Evolutionary conservation across 1,140 invertebrate genomes (phyloP).

Genomic region (Drosophila takahashii): DNA sequence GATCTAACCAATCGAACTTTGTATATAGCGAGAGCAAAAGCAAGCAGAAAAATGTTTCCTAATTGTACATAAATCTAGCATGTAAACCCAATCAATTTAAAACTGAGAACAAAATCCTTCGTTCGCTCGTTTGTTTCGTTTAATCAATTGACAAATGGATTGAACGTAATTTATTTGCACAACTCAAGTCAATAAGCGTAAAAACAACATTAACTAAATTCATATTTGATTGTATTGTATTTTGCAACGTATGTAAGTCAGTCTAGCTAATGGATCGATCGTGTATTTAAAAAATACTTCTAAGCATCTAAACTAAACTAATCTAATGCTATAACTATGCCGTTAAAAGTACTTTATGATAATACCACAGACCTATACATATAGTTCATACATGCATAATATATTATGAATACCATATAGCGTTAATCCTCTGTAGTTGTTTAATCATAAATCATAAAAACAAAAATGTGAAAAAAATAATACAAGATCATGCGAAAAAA

Average conservation of each 20-base stretch:
- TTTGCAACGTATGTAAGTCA: constrained; percentile 53
- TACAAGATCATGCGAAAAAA: constrained; percentile 27
- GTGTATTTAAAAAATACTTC: constrained; percentile 57
- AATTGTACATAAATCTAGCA: constrained; percentile 71
- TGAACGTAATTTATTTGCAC: constrained; percentile 62
- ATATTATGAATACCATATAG: constrained; percentile 73
- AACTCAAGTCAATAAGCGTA: constrained; percentile 72
- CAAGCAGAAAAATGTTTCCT: constrained; percentile 72
- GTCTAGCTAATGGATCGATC: constrained; percentile 44
- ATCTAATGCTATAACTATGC: constrained; percentile 69
- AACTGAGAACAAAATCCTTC: constrained; percentile 20
- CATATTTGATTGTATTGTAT: constrained; percentile 64
- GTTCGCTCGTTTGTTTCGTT: constrained; percentile 49
- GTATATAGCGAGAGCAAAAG: constrained; percentile 63
- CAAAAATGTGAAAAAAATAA: constrained; percentile 45
- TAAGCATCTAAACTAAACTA: constrained; percentile 71
- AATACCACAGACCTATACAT: constrained; percentile 57
- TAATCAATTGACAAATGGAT: constrained; percentile 15
- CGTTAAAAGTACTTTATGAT: constrained; percentile 74
- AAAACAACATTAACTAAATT: constrained; percentile 52
- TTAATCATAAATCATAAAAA: constrained; percentile 73
- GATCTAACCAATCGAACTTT: constrained; percentile 34
- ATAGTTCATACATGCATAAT: constrained; percentile 71
- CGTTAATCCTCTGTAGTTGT: constrained; percentile 81
- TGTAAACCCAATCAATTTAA: constrained; percentile 40